Evolutionary conservation across 2,888 invertebrate genomes (phyloP).

Genomic region (Microplitis deprimator): DNA sequence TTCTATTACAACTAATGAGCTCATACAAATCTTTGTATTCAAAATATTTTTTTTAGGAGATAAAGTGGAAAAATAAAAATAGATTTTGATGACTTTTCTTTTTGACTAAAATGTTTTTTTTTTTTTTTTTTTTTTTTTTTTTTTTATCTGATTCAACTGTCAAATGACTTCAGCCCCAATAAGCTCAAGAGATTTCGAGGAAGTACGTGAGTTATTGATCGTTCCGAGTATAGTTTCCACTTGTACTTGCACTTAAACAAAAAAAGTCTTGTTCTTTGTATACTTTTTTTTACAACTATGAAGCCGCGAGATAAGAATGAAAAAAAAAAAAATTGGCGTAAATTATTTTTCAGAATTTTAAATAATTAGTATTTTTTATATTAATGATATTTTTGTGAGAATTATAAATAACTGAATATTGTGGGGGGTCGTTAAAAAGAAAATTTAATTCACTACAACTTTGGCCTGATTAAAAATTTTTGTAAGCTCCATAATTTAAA

Average conservation of each 20-base stretch:
- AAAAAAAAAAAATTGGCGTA: no score
- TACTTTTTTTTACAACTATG: background rate
- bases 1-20: background rate
- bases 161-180: slow-evolving; percentile 16
- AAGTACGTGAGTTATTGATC: slow-evolving; percentile 16
- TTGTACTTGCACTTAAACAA: background rate
- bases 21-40: background rate
- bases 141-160: slow-evolving; percentile 15
- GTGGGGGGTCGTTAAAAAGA: no score
- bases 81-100: background rate
- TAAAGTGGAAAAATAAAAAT: slow-evolving; percentile 7
- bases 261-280: background rate
- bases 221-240: background rate
- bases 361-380: no score
- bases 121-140: background rate
- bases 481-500: no score
- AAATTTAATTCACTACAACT: no score
- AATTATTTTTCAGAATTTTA: background rate
- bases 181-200: slow-evolving; percentile 4
- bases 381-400: no score
- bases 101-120: background rate
- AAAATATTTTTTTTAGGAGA: slow-evolving; percentile 10
- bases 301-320: background rate
- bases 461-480: no score
- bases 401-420: no score